Conservation (phyloP, 2,113 vertebrate genomes). For the Danio rerio region DNA sequence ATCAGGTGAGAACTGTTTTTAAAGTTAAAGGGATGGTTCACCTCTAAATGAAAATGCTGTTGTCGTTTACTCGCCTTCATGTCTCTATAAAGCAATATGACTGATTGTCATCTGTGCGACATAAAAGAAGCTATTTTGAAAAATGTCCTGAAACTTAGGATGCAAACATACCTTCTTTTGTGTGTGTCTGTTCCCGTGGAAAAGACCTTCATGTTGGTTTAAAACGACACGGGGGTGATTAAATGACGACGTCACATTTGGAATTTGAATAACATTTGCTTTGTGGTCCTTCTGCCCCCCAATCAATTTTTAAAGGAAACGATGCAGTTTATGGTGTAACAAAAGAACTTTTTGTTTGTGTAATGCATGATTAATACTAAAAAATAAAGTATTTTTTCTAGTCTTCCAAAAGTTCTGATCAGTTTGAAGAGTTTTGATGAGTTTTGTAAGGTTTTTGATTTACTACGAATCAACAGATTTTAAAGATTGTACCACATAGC, state of each 20-base stretch:
- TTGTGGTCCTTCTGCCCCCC: constrained; percentile 78
- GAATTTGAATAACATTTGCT: constrained; percentile 77
- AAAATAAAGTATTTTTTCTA: constrained; percentile 99
- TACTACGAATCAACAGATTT: constrained; percentile 94
- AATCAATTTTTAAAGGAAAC: constrained; percentile 70
- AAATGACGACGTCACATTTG: not conserved
- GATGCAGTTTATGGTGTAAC: constrained; percentile 88
- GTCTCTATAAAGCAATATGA: constrained; percentile 6
- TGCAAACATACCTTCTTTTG: too few relatives aligned
- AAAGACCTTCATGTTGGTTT: not conserved
- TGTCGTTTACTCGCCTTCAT: not conserved
- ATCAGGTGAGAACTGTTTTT: constrained; percentile 62
- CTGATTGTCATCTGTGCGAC: not conserved
- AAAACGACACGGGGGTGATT: not conserved
- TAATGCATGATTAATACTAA: constrained; percentile 96
- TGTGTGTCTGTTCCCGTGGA: not conserved
- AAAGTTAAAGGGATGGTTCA: not conserved
- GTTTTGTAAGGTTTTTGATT: constrained; percentile 96
- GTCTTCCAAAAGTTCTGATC: constrained; percentile 95
- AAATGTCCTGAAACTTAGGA: not conserved
- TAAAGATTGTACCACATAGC: constrained; percentile 97
- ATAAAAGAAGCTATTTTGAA: not conserved
- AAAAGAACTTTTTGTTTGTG: constrained; percentile 87
- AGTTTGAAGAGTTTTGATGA: constrained; percentile 94
- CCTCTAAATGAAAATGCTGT: not conserved